Percentiles rank a stretch among this genome's conserved stretches.
phyloP scores from a whole-genome alignment of 2,888 invertebrate species.

The Luperina nickerlii region DNA sequence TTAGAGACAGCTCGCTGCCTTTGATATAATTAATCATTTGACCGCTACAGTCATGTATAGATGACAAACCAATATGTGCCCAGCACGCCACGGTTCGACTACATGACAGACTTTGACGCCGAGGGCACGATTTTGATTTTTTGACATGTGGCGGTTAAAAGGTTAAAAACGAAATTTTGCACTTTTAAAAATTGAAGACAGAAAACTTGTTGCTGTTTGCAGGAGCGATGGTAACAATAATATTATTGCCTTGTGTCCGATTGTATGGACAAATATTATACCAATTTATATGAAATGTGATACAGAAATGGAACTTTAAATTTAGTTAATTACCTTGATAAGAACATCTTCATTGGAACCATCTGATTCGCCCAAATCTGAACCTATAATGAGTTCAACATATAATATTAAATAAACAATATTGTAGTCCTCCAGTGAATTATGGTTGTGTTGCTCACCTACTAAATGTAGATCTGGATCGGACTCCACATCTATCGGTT shows the following conservation, averaged over 20 bases:
- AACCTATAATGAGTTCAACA: conserved; percentile 73
- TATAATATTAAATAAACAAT: not conserved
- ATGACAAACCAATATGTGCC: too few species aligned
- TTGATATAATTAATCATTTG: not conserved
- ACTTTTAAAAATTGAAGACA: not conserved
- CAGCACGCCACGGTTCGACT: too few species aligned
- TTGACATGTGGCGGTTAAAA: too few species aligned
- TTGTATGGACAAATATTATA: not conserved
- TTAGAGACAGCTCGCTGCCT: not conserved
- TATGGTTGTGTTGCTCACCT: conserved; percentile 68
- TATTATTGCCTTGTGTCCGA: not conserved
- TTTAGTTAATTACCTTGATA: conserved; percentile 90
- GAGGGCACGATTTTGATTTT: too few species aligned
- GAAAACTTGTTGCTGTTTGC: not conserved
- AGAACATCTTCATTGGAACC: conserved; percentile 92
- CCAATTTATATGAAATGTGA: not conserved
- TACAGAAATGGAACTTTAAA: not conserved
- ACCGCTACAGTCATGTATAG: too few species aligned
- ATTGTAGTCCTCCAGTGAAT: not conserved
- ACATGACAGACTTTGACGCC: too few species aligned
- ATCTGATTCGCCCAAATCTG: conserved; percentile 88
- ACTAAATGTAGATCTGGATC: conserved; percentile 84
- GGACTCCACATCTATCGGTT: conserved; percentile 72
- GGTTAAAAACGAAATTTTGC: too few species aligned
- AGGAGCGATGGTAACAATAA: not conserved